These are phyloP conservation scores for Hoplostethus mediterraneus DNA, from an alignment of 2,797 vertebrate genomes.

Conservation along the genomic window DNA sequence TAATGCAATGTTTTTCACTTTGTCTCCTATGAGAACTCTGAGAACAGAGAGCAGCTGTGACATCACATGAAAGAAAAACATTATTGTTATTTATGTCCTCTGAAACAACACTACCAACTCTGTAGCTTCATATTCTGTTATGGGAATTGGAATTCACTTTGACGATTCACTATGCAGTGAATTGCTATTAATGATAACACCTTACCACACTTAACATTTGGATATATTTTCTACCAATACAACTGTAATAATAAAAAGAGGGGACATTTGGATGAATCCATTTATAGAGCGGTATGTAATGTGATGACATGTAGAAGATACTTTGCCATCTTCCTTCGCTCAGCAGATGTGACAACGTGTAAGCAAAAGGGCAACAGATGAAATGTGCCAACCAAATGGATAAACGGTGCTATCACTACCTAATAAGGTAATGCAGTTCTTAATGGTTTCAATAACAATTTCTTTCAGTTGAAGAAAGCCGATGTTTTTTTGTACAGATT, in stretches of 20 bases:
- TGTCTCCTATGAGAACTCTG: conserved; percentile 12
- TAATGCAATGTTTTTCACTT: conserved; percentile 12
- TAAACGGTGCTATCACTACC: conserved; percentile 28
- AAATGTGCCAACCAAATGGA: conserved; percentile 57
- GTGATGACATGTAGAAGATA: conserved; percentile 30
- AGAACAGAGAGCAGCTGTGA: conserved; percentile 32
- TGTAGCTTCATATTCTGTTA: neutral
- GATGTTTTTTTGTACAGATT: neutral
- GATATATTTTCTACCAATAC: neutral
- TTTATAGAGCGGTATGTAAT: conserved; percentile 26
- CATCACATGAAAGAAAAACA: conserved; percentile 32
- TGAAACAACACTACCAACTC: conserved; percentile 15
- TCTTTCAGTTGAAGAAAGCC: neutral
- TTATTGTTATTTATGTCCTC: conserved; percentile 31
- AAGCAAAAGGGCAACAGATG: conserved; percentile 24
- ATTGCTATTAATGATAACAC: neutral
- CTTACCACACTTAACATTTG: neutral
- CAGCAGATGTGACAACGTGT: conserved; percentile 57
- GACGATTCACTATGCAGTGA: neutral
- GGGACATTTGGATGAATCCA: neutral
- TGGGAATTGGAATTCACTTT: conserved; percentile 6
- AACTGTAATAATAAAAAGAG: neutral
- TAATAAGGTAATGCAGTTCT: conserved; percentile 13
- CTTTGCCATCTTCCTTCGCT: conserved; percentile 21
- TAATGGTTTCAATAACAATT: conserved; percentile 8